Conservation (phyloP, 2,113 vertebrate species). For the Leptocoma aspasia region DNA sequence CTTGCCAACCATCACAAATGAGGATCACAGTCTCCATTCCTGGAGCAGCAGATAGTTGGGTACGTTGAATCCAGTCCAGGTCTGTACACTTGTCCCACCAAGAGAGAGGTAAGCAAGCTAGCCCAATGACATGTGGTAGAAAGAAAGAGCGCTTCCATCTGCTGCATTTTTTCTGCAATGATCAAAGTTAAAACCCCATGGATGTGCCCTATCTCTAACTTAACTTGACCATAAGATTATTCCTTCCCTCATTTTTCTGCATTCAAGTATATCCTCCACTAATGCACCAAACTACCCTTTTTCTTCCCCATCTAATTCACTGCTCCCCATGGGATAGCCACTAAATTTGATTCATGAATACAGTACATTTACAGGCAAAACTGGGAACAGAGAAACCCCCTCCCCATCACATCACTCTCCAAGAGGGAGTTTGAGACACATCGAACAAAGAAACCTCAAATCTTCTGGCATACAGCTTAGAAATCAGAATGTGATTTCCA, state of each 20-base stretch:
- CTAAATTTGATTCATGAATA: conserved; percentile 54
- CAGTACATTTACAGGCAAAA: conserved; percentile 32
- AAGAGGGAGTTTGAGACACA: not conserved
- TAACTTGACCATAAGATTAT: not conserved
- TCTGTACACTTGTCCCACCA: not conserved
- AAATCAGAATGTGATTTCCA: not conserved
- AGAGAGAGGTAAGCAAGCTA: not conserved
- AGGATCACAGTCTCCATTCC: not conserved
- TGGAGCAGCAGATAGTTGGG: not conserved
- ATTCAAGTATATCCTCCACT: conserved; percentile 29
- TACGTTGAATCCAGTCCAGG: not conserved
- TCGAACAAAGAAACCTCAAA: not conserved
- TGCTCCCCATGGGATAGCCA: conserved; percentile 19
- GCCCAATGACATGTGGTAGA: not conserved
- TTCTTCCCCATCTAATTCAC: not conserved
- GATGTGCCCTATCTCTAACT: not conserved
- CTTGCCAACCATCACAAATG: not conserved
- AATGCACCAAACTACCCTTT: conserved; percentile 34
- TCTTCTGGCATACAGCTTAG: not conserved
- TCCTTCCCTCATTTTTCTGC: conserved; percentile 13
- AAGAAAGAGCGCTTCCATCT: not conserved
- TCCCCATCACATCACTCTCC: not conserved
- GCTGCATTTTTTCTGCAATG: not conserved
- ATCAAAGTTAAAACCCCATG: not conserved
- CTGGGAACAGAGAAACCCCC: not conserved